These are phyloP conservation scores for Drosophila prostipennis DNA, from an alignment of 2,888 invertebrate species.

Conservation along the genomic window DNA sequence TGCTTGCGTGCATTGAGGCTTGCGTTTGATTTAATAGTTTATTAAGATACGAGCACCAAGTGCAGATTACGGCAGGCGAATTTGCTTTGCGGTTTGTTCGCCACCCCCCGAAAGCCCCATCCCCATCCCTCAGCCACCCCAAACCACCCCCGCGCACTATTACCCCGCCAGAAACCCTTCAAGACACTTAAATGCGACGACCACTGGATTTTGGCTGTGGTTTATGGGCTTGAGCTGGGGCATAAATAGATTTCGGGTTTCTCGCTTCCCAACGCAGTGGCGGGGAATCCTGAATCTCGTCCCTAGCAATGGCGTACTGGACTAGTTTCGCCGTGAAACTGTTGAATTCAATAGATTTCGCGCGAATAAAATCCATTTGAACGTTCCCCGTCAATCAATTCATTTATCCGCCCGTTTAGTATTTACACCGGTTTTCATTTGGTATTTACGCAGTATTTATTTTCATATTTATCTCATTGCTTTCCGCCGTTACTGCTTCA, in stretches of 20 bases:
- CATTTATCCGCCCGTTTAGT: slow-evolving; percentile 26
- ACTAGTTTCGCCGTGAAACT: slow-evolving; percentile 18
- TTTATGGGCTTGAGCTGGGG: slow-evolving; percentile 69
- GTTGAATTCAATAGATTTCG: slow-evolving; percentile 11
- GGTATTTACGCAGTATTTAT: slow-evolving; percentile 55
- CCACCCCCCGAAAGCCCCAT: background rate
- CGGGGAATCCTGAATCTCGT: background rate
- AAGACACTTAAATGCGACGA: slow-evolving; percentile 73
- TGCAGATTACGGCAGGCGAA: slow-evolving; percentile 73
- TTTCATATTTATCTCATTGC: slow-evolving; percentile 53
- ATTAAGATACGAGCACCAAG: slow-evolving; percentile 76
- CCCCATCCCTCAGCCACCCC: background rate
- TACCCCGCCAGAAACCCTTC: slow-evolving; percentile 4
- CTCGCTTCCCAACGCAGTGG: slow-evolving; percentile 10
- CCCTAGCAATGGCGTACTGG: background rate
- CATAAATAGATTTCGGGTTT: slow-evolving; percentile 67
- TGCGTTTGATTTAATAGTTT: slow-evolving; percentile 79
- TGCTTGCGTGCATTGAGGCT: slow-evolving; percentile 71
- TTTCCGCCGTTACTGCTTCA: slow-evolving; percentile 48
- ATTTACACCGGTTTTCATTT: slow-evolving; percentile 43
- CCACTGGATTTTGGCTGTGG: slow-evolving; percentile 76
- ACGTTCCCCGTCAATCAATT: slow-evolving; percentile 20
- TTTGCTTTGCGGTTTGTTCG: slow-evolving; percentile 51
- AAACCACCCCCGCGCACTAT: slow-evolving; percentile 9
- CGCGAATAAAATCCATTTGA: slow-evolving; percentile 15